Base-by-base conservation (phyloP, 2,797 vertebrate species). In the Lepilemur septentrionalis region DNA sequence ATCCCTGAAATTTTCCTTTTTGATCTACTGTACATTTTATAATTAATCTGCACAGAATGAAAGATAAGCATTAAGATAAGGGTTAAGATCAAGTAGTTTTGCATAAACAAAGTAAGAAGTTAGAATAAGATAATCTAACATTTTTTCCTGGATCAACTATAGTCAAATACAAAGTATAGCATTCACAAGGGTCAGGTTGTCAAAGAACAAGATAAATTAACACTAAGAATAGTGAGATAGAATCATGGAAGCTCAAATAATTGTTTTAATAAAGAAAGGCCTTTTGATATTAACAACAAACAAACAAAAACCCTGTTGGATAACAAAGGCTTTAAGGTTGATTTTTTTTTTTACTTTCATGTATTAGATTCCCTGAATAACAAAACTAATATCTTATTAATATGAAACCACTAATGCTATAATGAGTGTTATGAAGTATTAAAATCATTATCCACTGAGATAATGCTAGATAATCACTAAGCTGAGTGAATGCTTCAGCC, bases 1-100 rank as follows among this genome's bases (percentile, higher is more conserved):
- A 73, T 83, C 32, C 59, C 97, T 96, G 98, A 96, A 98, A 93
- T 97, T 97, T 97, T 85, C 32, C 50, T 98, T 98, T 98, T 98
- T 98, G 94, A 98, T 97, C 96, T 97, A 86, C 4, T 81, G 13
- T 70, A 86, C 75, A 96, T 97, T 97, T 98, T 98, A 97, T 98
- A 98, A 98, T 97, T 97, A 79, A 97, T 98, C 97, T 96, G 17
- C 94, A 67, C 89, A 93, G 95, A 97, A 97, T 98, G 57, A 96
- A 90, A 89, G 87, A 89, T 35, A 93, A n/a, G 6, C 25, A 63
- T 48, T 84, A 87, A 89, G 87, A 89, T 35, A 93, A n/a, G 6
- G 23, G 59, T 48, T 84, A 87, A 91, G 85, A 97, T 52, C 79
- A 96, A 57, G 7, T 76, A 76, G 25, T 69, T 88, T 78, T 57